Base-by-base conservation (phyloP, 2,113 vertebrate species). In the Emydura subglobosa region DNA sequence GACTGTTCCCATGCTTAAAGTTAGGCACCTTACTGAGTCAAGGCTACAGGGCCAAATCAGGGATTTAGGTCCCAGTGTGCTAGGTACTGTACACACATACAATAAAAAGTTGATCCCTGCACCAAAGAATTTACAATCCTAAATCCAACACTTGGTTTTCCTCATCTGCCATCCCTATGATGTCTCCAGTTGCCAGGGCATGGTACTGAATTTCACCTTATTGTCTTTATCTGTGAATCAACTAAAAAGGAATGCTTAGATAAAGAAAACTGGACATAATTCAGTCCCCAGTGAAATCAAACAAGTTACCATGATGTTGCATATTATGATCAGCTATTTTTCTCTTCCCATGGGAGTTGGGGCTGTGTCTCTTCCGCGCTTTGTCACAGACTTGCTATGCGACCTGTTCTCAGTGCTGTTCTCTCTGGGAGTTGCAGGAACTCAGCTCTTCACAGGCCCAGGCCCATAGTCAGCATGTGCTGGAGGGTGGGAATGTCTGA, bases 111-210 rank as follows among this genome's bases (percentile, higher is more conserved):
- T 50, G 5, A n/a, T 22, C 17, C 65, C 65, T 39, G 19, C n/a
- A 19, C 65, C n/a, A 39, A 72, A 72, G 19, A 0, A 1, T 2
- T 51, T 78, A 3, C 14, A 4, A 1, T 10, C 0, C 14, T 10
- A 0, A 42, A 47, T 0, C 1, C 4, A 42, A 0, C 16, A 82
- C 55, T 1, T 42, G 24, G 4, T 2, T 4, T 3, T 8, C 14
- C n/a, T 7, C 21, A 1, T 27, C 27, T 93, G 31, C 29, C 17
- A 19, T 31, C 49, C 79, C 49, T 6, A 5, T 49, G 49, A 0
- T 5, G 34, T 4, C 9, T 1, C 1, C 4, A 55, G 2, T 2
- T 13, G 44, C 0, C 5, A 49, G 3, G 0, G 1, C 47, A 49
- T n/a, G 31, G 2, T 0, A 4, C 2, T 1, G 29, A 11, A 9